These are phyloP conservation scores for Neomonachus schauinslandi DNA, from an alignment of 2,113 vertebrate genomes.

Conservation along the genomic window DNA sequence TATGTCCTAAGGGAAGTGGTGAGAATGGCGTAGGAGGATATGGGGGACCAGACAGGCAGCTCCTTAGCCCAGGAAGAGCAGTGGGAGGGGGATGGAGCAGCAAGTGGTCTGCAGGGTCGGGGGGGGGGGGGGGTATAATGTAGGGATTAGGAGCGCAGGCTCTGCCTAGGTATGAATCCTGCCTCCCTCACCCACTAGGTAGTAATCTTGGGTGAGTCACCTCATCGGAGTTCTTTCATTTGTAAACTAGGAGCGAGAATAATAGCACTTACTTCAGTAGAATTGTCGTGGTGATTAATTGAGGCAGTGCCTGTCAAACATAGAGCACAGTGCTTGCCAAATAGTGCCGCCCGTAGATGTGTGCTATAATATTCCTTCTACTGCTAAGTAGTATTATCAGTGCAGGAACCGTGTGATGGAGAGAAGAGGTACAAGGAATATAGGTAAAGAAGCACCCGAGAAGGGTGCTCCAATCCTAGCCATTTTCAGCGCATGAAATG, in stretches of 20 bases:
- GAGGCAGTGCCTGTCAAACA: neutral
- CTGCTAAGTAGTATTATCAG: neutral
- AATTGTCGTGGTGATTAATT: neutral
- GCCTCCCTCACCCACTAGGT: no score
- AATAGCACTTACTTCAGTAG: neutral
- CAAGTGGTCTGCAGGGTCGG: neutral
- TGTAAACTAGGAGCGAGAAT: neutral
- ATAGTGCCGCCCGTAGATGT: neutral
- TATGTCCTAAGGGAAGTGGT: neutral
- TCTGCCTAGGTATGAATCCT: neutral
- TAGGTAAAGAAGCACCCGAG: neutral
- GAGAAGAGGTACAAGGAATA: neutral
- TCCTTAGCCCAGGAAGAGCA: neutral
- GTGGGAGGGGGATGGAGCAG: fast-evolving
- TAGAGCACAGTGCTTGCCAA: neutral
- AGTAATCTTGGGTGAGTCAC: neutral
- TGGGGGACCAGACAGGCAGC: neutral
- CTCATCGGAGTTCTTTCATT: no score
- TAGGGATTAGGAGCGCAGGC: fast-evolving
- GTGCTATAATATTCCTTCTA: neutral
- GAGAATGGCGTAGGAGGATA: neutral
- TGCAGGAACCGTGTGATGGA: neutral
- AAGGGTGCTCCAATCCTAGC: neutral
- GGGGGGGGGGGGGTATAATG: neutral
- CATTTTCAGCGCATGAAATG: neutral